Base-by-base conservation (phyloP, 92 coral and sea anemone genomes). In the Porites lobata region DNA sequence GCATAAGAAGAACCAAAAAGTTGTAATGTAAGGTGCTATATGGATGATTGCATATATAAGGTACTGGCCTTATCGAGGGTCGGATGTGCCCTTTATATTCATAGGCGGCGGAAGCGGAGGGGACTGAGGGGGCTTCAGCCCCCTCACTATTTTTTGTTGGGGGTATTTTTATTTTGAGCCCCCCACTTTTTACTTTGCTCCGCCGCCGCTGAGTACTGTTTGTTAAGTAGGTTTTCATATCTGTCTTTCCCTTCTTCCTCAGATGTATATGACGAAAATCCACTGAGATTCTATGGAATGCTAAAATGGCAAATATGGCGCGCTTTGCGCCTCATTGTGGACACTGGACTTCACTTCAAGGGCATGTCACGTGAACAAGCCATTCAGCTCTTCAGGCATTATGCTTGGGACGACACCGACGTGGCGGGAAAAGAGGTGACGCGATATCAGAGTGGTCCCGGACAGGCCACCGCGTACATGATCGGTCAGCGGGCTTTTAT, bases 401-500 rank as follows among this genome's bases (percentile, higher is more conserved):
- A 88, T 78, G 98, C 99, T 8, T 97, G 98, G 99, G 99, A 97
- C 86, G 94, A 85, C 62, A 94, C 98, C 13, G 99, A 97, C 80
- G 95, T 96, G 57, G 99, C 98, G 18, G 80, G 87, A 65, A 97
- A 97, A 73, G 99, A 97, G 82, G 97, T 97, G 62, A 96, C 99
- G 18, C 92, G 99, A 9, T 97, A 97, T 69, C 99, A 97, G 76
- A 92, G 98, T 79, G 96, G 95, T 24, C 99, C 99, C 10, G 99
- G 99, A 32, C 99, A 97, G 80, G 99, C 99, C 26, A 90, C 94
- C 57, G 96, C 99, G 77, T 97, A 97, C 86, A 97, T 95, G 98
- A 94, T 95, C 66, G 99, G 99, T 76, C 99, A 95, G 87, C 96
- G 87, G 81, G 98, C 98, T 14, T 89, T 97, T 58, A 86, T 91